A percentile compares a stretch with the other conserved stretches of the same genome.
phyloP scores from a whole-genome alignment of 2,888 invertebrate genomes.

The Limnephilus rhombicus region DNA sequence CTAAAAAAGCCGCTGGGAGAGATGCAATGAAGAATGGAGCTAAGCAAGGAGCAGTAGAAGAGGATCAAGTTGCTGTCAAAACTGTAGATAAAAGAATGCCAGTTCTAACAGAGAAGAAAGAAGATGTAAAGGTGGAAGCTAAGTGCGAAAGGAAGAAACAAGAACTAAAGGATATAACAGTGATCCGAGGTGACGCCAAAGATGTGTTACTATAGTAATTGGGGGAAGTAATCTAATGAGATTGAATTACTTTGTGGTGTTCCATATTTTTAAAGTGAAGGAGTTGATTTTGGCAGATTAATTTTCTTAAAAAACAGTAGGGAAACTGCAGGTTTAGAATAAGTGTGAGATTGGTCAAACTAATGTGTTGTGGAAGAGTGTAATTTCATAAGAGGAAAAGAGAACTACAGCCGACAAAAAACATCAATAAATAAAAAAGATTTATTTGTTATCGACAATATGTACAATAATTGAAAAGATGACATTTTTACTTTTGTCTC shows the following conservation, averaged over 20 bases:
- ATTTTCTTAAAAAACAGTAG: background rate
- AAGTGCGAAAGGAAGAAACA: conserved; percentile 13
- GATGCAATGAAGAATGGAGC: background rate
- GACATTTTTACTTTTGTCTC: too few species aligned
- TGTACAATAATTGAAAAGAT: too few species aligned
- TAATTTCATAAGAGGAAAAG: background rate
- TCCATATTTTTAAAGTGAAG: background rate
- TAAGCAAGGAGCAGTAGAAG: conserved; percentile 23
- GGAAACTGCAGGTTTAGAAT: background rate
- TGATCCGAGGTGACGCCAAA: conserved; percentile 46
- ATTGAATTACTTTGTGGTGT: background rate
- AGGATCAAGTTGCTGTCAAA: background rate
- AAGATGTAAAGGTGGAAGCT: background rate
- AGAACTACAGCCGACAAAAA: background rate
- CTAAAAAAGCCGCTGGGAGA: background rate
- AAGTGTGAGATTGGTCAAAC: background rate
- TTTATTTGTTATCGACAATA: too few species aligned
- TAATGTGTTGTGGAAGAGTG: background rate
- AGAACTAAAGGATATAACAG: conserved; percentile 46
- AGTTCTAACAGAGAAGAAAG: conserved; percentile 17
- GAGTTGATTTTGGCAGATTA: background rate
- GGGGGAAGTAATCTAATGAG: background rate
- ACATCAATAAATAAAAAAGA: too few species aligned
- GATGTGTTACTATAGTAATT: conserved; percentile 48
- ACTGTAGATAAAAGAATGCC: conserved; percentile 25